A percentile compares a stretch with the other conserved stretches of the same genome.
Evolutionary conservation across 2,888 invertebrate genomes (phyloP).

Genomic region (Tetranychus truncatus): DNA sequence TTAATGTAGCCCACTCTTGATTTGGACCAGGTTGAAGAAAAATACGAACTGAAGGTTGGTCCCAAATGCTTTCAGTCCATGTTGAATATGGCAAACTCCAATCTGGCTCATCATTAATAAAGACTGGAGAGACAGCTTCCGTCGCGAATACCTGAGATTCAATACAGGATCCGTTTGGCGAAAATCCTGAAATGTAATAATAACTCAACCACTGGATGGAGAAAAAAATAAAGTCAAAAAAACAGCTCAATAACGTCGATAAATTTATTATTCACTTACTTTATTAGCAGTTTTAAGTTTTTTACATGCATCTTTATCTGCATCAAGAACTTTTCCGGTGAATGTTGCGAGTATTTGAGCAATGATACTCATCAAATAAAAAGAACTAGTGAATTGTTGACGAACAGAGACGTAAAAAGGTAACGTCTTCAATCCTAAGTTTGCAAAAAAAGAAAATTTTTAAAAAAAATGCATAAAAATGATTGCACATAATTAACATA

Average conservation of each 20-base stretch:
- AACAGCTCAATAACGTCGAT: neutral
- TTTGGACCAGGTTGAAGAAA: conserved; percentile 42
- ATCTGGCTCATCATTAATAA: conserved; percentile 39
- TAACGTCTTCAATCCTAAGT: neutral
- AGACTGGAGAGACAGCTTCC: conserved; percentile 25
- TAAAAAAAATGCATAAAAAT: neutral
- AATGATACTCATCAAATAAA: conserved; percentile 2
- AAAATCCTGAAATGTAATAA: neutral
- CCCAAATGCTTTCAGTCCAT: conserved; percentile 73
- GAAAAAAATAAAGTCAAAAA: neutral
- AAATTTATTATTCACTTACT: neutral
- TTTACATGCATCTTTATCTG: neutral
- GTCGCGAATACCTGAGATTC: conserved; percentile 22
- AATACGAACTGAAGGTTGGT: conserved; percentile 50
- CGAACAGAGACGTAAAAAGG: neutral
- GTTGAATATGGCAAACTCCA: conserved; percentile 61
- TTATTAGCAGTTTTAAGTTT: neutral
- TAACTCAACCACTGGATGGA: neutral
- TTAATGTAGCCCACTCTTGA: conserved; percentile 23
- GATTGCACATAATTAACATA: neutral
- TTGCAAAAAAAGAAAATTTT: neutral
- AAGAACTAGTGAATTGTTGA: neutral
- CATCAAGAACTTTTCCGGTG: neutral
- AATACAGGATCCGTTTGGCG: conserved; percentile 22
- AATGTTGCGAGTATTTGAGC: conserved; percentile 2